Evolutionary conservation across 2,888 invertebrate species (phyloP), one percentile per base, ranked within the genome.

Genomic region (Pyrochroa serraticornis): DNA sequence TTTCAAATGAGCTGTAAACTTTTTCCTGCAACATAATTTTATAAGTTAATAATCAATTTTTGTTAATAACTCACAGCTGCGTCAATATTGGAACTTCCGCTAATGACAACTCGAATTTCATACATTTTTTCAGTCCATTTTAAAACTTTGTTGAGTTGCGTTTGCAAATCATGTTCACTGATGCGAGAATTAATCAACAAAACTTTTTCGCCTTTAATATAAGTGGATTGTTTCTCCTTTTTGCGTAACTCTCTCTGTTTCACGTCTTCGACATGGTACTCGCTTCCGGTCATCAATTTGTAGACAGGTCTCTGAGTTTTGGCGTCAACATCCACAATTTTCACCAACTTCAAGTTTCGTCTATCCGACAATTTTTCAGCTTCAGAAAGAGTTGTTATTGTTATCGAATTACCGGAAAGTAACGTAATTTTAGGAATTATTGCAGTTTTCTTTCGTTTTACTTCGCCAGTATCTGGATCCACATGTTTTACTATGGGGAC

Each of bases 291-390:
- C 83, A 89, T 84, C 43, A 92, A 77, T 72, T 86, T 87, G 71
- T 89, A 93, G 7, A 88, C 79, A 7, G 88, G 85, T 38, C 89
- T 81, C 32, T 87, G 83, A 0, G 86, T 86, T 78, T 89, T 90
- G 0, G 84, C 78, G 76, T 90, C 88, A 3, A 83, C 75, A 75
- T 91, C 89, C 60, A 86, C 76, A 22, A 90, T 77, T 79, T 89
- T 88, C 0, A 90, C 82, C 54, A 93, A 79, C 72, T 87, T 88
- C 60, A 92, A 78, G 46, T 89, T 85, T 64, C 89, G 81, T 36
- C 88, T 82, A 55, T 83, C 81, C 0, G 91, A 87, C 57, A 92
- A 69, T 73, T 83, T 90, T 66, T 87, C 82, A 0, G 92, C 92
- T 67, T 87, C 87, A 62, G 87, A 87, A 22, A 91, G 63, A 22